Percentiles rank a stretch among this genome's conserved stretches.
phyloP scores from a whole-genome alignment of 2,797 vertebrate genomes.

The Halcyon badia region DNA sequence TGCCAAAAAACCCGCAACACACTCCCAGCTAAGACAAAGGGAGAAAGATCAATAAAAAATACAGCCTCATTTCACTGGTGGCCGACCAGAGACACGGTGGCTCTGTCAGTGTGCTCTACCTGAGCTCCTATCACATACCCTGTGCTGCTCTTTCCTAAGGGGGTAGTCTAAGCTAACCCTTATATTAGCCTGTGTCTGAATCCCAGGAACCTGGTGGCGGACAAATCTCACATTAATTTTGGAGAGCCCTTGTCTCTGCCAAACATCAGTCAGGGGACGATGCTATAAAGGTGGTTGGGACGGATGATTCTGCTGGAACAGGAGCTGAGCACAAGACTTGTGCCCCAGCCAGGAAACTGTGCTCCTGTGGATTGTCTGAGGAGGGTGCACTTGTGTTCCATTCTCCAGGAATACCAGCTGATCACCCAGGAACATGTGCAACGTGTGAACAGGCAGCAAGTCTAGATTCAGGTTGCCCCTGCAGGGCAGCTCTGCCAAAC shows the following conservation, averaged over 20 bases:
- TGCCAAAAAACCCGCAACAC: neutral
- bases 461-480: neutral
- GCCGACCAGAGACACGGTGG: neutral
- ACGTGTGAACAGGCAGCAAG: neutral
- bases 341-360: neutral
- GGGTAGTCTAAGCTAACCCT: neutral
- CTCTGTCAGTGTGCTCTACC: rapidly evolving
- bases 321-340: neutral
- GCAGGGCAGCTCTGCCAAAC: neutral
- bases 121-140: neutral
- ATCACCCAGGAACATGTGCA: neutral
- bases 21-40: neutral
- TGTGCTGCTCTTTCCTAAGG: neutral
- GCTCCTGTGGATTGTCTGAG: neutral
- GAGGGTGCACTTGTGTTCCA: neutral
- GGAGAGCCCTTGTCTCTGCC: neutral
- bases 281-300: neutral
- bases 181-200: neutral
- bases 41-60: neutral
- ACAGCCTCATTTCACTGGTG: neutral
- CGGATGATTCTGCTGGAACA: neutral
- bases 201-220: neutral
- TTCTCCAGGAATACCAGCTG: neutral
- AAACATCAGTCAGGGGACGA: rapidly evolving
- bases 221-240: neutral